Evolutionary conservation across 2,888 invertebrate species (phyloP).

Genomic region (Rugalucina vietnamica): DNA sequence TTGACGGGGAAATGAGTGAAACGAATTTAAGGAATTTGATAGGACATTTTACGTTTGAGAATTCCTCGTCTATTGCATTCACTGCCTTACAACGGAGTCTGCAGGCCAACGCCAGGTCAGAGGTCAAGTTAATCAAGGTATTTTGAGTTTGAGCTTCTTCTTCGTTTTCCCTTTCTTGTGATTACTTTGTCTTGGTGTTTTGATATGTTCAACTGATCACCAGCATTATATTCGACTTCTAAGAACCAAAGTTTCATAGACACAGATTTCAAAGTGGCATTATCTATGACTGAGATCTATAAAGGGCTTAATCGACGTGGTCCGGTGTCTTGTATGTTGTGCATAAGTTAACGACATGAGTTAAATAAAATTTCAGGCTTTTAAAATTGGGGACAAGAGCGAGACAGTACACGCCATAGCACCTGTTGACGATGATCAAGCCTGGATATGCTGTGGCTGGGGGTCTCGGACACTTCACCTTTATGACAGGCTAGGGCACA

Average conservation of each 20-base stretch:
- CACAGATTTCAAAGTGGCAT: too few species aligned
- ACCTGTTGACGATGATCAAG: constrained; percentile 59
- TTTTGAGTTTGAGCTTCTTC: too few species aligned
- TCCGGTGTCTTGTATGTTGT: too few species aligned
- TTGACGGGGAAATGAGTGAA: constrained; percentile 57
- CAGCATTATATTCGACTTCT: too few species aligned
- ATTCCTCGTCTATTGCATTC: constrained; percentile 42
- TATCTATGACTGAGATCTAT: too few species aligned
- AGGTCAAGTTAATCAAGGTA: constrained; percentile 50
- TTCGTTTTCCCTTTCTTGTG: too few species aligned
- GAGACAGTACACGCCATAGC: constrained; percentile 66
- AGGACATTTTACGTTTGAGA: constrained; percentile 50
- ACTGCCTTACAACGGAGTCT: constrained; percentile 45
- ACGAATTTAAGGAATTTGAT: constrained; percentile 42
- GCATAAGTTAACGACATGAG: too few species aligned
- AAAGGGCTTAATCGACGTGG: too few species aligned
- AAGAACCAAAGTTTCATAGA: too few species aligned
- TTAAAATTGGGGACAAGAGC: constrained; percentile 52
- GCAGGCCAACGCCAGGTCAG: constrained; percentile 51
- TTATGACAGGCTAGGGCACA: constrained; percentile 55
- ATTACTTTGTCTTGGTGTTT: too few species aligned
- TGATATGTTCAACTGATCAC: too few species aligned
- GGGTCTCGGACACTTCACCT: constrained; percentile 58
- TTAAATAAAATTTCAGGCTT: constrained; percentile 29
- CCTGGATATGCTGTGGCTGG: constrained; percentile 68